A percentile compares a stretch with the other conserved stretches of the same genome.
Conservation (phyloP, 2,888 invertebrate species). For the Therioaphis trifolii region DNA sequence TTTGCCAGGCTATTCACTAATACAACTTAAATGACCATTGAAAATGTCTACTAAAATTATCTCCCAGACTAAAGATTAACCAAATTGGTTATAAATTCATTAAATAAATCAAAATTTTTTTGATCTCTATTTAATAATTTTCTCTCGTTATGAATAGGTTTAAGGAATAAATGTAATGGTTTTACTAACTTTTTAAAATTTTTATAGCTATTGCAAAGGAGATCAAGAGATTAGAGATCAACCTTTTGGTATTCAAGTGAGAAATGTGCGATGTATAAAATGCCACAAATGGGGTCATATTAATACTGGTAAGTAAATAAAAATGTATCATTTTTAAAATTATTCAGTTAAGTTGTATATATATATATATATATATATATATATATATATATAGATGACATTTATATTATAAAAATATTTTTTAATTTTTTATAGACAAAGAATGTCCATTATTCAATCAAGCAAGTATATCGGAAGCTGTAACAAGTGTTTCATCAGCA, state of each 20-base stretch:
- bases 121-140: no score
- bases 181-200: no score
- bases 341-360: background rate
- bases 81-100: no score
- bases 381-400: background rate
- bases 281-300: conserved; percentile 99
- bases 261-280: conserved; percentile 98
- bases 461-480: conserved; percentile 74
- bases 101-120: no score
- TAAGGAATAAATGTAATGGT: no score
- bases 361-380: no score
- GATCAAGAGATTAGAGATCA: conserved; percentile 98
- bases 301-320: conserved; percentile 77
- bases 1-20: no score
- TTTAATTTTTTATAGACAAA: conserved; percentile 75
- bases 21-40: no score
- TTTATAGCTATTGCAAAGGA: conserved; percentile 88
- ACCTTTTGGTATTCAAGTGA: conserved; percentile 96
- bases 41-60: no score
- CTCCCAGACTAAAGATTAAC: no score
- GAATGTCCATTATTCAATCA: conserved; percentile 92
- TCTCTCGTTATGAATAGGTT: no score
- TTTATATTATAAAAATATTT: conserved; percentile 4
- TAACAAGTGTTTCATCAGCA: conserved; percentile 63
- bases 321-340: background rate